Conservation (phyloP, 2,888 invertebrate species). For the Orthosia incerta region DNA sequence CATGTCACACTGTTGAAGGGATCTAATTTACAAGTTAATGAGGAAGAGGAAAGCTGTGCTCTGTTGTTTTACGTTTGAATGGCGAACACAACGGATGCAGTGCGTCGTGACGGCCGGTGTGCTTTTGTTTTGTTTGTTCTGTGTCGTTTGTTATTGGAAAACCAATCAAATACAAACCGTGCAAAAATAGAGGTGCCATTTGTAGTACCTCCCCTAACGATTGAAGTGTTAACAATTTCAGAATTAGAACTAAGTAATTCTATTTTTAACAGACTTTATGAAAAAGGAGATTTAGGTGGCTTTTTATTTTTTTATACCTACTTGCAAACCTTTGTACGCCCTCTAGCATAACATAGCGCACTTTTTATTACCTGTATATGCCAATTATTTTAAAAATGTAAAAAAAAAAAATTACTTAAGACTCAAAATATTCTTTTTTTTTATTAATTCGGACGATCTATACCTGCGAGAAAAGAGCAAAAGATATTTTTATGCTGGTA, state of each 20-base stretch:
- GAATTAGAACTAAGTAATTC: neutral
- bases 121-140: conserved; percentile 34
- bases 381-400: too few relatives aligned
- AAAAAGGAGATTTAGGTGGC: too few relatives aligned
- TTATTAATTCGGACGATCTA: too few relatives aligned
- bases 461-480: neutral
- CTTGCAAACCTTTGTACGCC: too few relatives aligned
- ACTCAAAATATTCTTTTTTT: neutral
- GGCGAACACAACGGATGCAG: conserved; percentile 2
- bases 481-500: neutral
- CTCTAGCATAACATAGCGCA: too few relatives aligned
- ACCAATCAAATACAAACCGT: conserved; percentile 3
- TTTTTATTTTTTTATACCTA: too few relatives aligned
- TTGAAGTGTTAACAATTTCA: neutral
- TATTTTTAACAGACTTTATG: neutral
- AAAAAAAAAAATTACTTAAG: too few relatives aligned
- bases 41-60: conserved; percentile 35
- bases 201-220: neutral
- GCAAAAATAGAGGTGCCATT: neutral
- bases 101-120: conserved; percentile 1
- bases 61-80: conserved; percentile 42
- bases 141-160: conserved; percentile 3
- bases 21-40: conserved; percentile 56
- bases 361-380: too few relatives aligned
- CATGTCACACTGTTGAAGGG: conserved; percentile 42